Conservation (phyloP, 1,140 invertebrate species). For the Thaumetopoea pityocampa region DNA sequence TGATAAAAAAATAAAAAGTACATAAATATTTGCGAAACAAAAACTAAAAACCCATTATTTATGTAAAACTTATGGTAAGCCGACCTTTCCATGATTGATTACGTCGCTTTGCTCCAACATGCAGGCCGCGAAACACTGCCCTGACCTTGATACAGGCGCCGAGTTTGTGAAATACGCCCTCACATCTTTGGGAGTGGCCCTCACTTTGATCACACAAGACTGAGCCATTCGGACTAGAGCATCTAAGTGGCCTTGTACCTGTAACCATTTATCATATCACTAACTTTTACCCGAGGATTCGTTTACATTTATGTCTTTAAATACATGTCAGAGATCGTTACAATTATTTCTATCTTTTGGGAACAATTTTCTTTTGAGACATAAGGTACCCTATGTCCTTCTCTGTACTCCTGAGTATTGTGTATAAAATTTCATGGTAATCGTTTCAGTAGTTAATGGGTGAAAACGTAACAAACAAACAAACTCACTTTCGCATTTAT, state of each 20-base stretch:
- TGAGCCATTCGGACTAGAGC: constrained; percentile 61
- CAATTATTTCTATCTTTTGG: not conserved
- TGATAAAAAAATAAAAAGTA: too few relatives aligned
- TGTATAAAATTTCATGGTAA: too few relatives aligned
- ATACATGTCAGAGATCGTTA: not conserved
- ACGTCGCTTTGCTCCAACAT: constrained; percentile 66
- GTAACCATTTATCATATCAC: not conserved
- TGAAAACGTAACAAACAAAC: too few relatives aligned
- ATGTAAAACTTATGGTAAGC: not conserved
- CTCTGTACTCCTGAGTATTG: too few relatives aligned
- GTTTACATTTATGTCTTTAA: not conserved
- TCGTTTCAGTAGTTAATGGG: too few relatives aligned
- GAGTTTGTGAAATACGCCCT: constrained; percentile 65
- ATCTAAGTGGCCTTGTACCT: constrained; percentile 67
- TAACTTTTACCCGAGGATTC: not conserved
- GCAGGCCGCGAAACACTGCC: constrained; percentile 62
- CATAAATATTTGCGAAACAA: too few relatives aligned
- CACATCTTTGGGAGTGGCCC: constrained; percentile 59
- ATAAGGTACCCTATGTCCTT: too few relatives aligned
- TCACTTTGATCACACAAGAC: constrained; percentile 61
- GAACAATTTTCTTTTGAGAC: too few relatives aligned
- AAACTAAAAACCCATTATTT: too few relatives aligned
- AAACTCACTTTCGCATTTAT: too few relatives aligned
- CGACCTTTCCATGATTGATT: constrained; percentile 63
- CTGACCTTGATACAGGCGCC: constrained; percentile 49